Evolutionary conservation across 1,140 invertebrate genomes (phyloP), one percentile per base, ranked within the genome.

Genomic region (Drosophila sturtevanti): DNA sequence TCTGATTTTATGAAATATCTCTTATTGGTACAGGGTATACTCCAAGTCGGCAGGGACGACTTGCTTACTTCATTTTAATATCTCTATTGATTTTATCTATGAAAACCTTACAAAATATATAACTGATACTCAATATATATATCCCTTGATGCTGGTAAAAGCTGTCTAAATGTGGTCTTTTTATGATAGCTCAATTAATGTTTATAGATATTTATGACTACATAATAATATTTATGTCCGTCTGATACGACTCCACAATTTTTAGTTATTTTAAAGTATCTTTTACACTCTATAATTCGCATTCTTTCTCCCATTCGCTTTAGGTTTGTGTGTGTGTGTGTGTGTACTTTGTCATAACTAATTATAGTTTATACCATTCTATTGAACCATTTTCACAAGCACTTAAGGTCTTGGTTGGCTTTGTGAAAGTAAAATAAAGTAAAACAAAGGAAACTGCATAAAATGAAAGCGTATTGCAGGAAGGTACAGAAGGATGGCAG

Each of bases 381-480:
- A 79, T 77, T 78, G 74, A 72, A 81, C 41, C 74, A 79, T 69
- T 84, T 84, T 71, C 44, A 69, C 63, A 63, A 80, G 84, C 79
- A 80, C 68, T 84, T 72, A 67, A 72, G 48, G 70, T 62, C 35
- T 52, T 54, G 21, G 63, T 52, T 54, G 21, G 63, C 48, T 59
- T 51, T 59, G 55, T 41, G 18, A 77, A 67, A 66, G 66, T 52
- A 62, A 81, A 81, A 62, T 31, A 62, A 62, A 48, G 56, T 66
- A 76, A 68, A 74, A 67, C 59, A 81, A 66, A 63, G 51, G 65
- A 35, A 65, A 72, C 22, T 77, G 38, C 61, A 71, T 6, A 74
- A 51, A 59, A 81, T 24, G 41, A 72, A 76, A 79, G 70, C 60
- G 66, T 41, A 44, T 37, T 48, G 41, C 41, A 48, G 41, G 16